These are phyloP conservation scores for Archips xylosteana DNA, from an alignment of 2,888 invertebrate genomes.

Conservation along the genomic window DNA sequence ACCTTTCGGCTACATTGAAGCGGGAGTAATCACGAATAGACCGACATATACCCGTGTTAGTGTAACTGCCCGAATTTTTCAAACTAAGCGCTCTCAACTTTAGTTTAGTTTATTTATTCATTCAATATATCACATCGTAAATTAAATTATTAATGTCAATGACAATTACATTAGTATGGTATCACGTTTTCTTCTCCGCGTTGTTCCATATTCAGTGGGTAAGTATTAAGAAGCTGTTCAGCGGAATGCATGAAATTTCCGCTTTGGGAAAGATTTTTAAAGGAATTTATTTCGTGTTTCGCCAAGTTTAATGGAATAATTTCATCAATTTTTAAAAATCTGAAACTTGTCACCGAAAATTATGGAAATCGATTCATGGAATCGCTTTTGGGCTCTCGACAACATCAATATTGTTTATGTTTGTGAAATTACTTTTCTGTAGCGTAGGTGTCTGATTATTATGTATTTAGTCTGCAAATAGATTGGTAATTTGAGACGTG, in stretches of 20 bases:
- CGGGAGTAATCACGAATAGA: no score
- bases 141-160: no score
- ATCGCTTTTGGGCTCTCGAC: neutral
- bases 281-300: slow-evolving; percentile 23
- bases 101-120: no score
- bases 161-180: no score
- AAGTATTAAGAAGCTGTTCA: slow-evolving; percentile 22
- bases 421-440: neutral
- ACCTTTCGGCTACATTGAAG: no score
- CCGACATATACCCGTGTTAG: no score
- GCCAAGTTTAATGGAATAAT: slow-evolving; percentile 20
- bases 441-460: neutral
- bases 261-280: slow-evolving; percentile 9
- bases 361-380: slow-evolving; percentile 4
- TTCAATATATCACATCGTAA: no score
- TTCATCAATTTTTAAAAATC: slow-evolving; percentile 16
- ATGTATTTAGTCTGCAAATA: no score
- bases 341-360: neutral
- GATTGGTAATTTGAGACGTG: no score
- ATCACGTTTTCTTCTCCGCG: neutral
- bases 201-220: neutral
- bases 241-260: slow-evolving; percentile 25
- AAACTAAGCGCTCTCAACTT: no score
- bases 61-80: no score
- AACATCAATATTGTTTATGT: slow-evolving; percentile 1